Evolutionary conservation across 92 coral and sea anemone species (phyloP), one percentile per base, ranked within the genome.

Genomic region (Pocillopora meandrina): DNA sequence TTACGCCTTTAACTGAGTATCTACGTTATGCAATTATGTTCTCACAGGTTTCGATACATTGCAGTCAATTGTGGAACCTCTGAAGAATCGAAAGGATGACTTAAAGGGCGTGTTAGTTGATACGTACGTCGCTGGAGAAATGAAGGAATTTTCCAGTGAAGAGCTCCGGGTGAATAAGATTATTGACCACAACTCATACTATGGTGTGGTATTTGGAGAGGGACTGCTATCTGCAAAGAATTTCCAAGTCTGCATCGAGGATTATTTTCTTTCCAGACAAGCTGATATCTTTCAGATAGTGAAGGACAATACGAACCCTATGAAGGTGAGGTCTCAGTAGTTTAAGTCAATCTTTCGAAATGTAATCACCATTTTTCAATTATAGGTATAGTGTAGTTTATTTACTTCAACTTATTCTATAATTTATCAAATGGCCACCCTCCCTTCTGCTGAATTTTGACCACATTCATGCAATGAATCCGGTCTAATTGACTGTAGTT

Each of bases 101-200:
- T 70, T 88, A 35, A 92, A 92, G 74, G 98, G 98, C 18, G 94
- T 93, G 5, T 78, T 94, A 12, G 91, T 96, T 12, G 98, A 96
- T 65, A 96, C 98, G 8, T 96, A 92, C 65, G 98, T 96, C 19
- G 98, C 98, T 10, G 98, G 96, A 17, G 95, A 84, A 68, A 90
- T 81, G 42, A 21, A 62, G 0, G 92, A 58, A 18, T 91, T 93
- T 60, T 56, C 74, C 58, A 80, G 87, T 18, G 36, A 83, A 3
- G 72, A 78, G 21, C 87, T 96, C 0, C 92, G 98, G 17, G 96
- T 96, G 17, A 94, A 93, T 70, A 94, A 94, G 83, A 96, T 96
- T 70, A 34, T 94, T 14, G 94, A 91, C 74, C 93, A 96, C 72
- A 90, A 92, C 76, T 94, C 98, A 10, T 89, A 91, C 71, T 96